Evolutionary conservation across 1,140 invertebrate genomes (phyloP).

Genomic region (Temnothorax nylanderi): DNA sequence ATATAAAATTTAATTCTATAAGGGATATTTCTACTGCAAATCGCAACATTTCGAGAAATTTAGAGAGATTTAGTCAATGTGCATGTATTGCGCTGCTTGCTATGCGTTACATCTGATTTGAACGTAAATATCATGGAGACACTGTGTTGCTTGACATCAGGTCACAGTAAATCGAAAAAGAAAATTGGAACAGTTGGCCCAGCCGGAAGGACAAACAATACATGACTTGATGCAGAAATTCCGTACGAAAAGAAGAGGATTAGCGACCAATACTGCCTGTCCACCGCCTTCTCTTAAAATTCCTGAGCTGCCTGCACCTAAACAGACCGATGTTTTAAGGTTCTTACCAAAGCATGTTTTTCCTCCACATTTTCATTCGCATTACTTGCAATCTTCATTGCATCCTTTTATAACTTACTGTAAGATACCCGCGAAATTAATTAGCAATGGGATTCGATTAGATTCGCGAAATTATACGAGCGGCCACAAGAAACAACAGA

Average conservation of each 20-base stretch:
- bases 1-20: not conserved
- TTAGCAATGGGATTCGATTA: constrained; percentile 60
- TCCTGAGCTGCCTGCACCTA: not conserved
- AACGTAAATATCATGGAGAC: not conserved
- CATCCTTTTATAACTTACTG: constrained; percentile 5
- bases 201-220: constrained; percentile 91
- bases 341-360: constrained; percentile 41
- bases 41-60: not conserved
- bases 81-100: not conserved
- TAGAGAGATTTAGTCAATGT: not conserved
- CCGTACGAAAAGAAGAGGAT: constrained; percentile 75
- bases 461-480: constrained; percentile 88
- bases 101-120: constrained; percentile 1
- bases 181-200: constrained; percentile 94
- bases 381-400: not conserved
- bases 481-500: constrained; percentile 90
- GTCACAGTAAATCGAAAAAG: constrained; percentile 94
- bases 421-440: not conserved
- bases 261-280: constrained; percentile 80
- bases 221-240: constrained; percentile 88
- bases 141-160: constrained; percentile 74
- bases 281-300: constrained; percentile 79
- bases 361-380: not conserved
- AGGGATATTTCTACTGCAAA: not conserved
- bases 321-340: constrained; percentile 83